A percentile compares a stretch with the other conserved stretches of the same genome.
Conservation (phyloP, 2,797 vertebrate species). For the Phataginus tetradactyla region DNA sequence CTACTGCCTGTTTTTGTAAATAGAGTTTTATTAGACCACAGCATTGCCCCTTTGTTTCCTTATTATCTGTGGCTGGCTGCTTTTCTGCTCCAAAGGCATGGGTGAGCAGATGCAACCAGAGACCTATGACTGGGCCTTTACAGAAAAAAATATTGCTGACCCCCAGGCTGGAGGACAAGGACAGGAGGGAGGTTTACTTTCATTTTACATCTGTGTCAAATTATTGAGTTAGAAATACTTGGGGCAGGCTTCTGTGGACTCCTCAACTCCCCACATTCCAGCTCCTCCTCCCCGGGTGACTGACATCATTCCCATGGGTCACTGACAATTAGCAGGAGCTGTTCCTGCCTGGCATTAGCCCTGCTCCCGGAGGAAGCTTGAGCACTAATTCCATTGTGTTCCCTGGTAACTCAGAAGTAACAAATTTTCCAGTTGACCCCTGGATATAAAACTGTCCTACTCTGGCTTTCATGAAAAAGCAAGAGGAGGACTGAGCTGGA, state of each 20-base stretch:
- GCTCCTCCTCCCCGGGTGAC: not conserved
- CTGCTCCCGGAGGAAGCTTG: not conserved
- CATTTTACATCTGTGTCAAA: not conserved
- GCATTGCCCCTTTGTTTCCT: not conserved
- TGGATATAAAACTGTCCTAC: not conserved
- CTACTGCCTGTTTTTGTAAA: not conserved
- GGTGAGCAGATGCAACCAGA: not conserved
- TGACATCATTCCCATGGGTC: not conserved
- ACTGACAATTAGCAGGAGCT: not conserved
- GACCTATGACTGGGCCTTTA: not conserved
- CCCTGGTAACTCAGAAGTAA: slow-evolving; percentile 47
- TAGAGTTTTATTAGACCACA: not conserved
- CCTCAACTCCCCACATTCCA: not conserved
- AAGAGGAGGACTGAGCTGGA: not conserved
- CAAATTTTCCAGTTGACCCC: slow-evolving; percentile 5
- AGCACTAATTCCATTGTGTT: slow-evolving; percentile 11
- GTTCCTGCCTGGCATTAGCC: not conserved
- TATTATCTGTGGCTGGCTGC: not conserved
- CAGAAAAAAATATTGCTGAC: not conserved
- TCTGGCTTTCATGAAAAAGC: not conserved
- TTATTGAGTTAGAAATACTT: not conserved
- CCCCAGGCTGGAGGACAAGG: not conserved
- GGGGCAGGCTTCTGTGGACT: not conserved
- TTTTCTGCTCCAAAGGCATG: not conserved
- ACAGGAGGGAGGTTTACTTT: not conserved